Evolutionary conservation across 2,888 invertebrate species (phyloP).

Genomic region (Diachrysia chrysitis): DNA sequence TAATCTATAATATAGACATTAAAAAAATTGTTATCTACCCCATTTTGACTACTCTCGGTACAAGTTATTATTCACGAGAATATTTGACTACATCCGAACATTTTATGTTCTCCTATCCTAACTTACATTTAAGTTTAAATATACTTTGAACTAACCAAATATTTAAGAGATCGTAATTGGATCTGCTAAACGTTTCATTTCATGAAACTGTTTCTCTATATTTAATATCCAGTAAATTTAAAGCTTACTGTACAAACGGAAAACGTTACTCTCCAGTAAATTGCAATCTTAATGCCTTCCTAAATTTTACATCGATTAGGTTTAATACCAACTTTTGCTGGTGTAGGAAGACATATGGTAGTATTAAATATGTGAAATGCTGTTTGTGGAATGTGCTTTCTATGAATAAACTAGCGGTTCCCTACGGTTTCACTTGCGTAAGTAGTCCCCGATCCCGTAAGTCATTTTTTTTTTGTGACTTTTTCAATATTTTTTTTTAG

Average conservation of each 20-base stretch:
- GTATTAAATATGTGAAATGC: neutral
- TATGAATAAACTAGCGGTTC: too few species aligned
- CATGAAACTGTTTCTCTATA: conserved; percentile 42
- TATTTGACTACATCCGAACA: too few species aligned
- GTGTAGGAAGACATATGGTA: neutral
- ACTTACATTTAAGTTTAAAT: too few species aligned
- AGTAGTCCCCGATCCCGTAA: too few species aligned
- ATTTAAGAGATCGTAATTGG: conserved; percentile 22
- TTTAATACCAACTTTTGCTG: conserved; percentile 17
- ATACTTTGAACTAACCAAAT: neutral
- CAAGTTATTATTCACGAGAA: too few species aligned
- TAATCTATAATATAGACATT: too few species aligned
- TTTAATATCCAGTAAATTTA: conserved; percentile 66
- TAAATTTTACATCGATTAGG: conserved; percentile 18
- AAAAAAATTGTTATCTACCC: too few species aligned
- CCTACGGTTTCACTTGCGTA: too few species aligned
- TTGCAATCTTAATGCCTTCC: conserved; percentile 23
- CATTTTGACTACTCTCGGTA: too few species aligned
- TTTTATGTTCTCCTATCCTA: too few species aligned
- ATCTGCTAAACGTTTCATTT: conserved; percentile 23
- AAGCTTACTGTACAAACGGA: conserved; percentile 55
- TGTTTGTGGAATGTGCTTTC: neutral
- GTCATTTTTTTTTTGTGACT: too few species aligned
- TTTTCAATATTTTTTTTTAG: too few species aligned
- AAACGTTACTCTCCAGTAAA: conserved; percentile 42